phyloP scores from a whole-genome alignment of 1,140 invertebrate genomes.

The Philopotamus ludificatus region DNA sequence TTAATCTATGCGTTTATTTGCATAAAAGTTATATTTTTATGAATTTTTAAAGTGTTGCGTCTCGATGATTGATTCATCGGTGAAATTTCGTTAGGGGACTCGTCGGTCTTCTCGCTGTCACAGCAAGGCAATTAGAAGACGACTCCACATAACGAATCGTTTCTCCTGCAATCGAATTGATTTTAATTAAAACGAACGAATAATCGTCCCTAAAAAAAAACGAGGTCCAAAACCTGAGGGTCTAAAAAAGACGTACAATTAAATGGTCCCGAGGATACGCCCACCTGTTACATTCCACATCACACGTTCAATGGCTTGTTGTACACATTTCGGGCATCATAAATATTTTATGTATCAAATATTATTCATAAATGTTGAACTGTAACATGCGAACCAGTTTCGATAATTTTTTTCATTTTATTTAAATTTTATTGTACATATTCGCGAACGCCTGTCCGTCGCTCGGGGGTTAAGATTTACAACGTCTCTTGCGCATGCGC shows the following conservation, averaged over 20 bases:
- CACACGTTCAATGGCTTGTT: slow-evolving; percentile 6
- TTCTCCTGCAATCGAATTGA: slow-evolving; percentile 5
- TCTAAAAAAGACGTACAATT: slow-evolving; percentile 7
- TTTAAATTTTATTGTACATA: too few species aligned
- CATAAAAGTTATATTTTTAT: too few species aligned
- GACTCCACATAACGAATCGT: neutral
- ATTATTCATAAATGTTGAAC: neutral
- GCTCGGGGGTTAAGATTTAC: too few species aligned
- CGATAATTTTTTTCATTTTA: too few species aligned
- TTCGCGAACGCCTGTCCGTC: too few species aligned
- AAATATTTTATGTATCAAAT: neutral
- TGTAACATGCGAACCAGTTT: slow-evolving; percentile 1
- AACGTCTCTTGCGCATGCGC: too few species aligned
- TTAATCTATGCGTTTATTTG: too few species aligned
- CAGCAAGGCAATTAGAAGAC: neutral
- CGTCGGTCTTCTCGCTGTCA: neutral
- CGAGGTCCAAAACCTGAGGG: neutral
- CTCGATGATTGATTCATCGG: too few species aligned
- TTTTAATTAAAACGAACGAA: slow-evolving; percentile 18
- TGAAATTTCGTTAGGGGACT: too few species aligned
- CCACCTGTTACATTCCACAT: slow-evolving; percentile 16
- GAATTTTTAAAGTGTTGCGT: too few species aligned
- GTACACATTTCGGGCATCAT: too few species aligned
- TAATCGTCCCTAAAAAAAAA: neutral
- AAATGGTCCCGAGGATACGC: slow-evolving; percentile 13